Percentiles rank a stretch among this genome's conserved stretches.
phyloP scores from a whole-genome alignment of 2,797 vertebrate species.

The Chrosomus eos region DNA sequence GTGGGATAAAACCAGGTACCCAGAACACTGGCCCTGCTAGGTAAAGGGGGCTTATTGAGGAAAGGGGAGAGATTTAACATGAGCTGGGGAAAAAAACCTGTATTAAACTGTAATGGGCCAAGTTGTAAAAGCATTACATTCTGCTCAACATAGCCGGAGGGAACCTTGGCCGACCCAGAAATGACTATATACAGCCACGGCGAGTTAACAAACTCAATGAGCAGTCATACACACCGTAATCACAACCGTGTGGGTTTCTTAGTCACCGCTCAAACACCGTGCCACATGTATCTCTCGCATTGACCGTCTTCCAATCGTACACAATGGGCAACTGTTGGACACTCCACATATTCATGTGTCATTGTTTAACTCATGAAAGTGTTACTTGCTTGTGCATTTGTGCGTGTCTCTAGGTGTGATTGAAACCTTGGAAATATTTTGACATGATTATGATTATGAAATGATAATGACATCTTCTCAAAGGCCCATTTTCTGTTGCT shows the following conservation, averaged over 20 bases:
- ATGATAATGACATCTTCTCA: not conserved
- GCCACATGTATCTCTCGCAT: slow-evolving; percentile 36
- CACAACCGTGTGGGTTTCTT: slow-evolving; percentile 53
- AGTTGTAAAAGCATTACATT: slow-evolving; percentile 75
- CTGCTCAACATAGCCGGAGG: slow-evolving; percentile 60
- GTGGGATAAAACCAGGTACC: slow-evolving; percentile 57
- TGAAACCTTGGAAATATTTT: not conserved
- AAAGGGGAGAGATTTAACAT: slow-evolving; percentile 73
- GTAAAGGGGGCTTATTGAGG: slow-evolving; percentile 70
- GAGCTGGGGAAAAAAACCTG: slow-evolving; percentile 75
- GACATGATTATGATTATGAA: too few species aligned
- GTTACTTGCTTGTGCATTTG: slow-evolving; percentile 21
- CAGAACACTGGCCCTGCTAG: slow-evolving; percentile 36
- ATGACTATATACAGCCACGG: slow-evolving; percentile 54
- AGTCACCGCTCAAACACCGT: slow-evolving; percentile 41
- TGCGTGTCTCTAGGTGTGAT: slow-evolving; percentile 5
- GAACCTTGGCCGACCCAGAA: slow-evolving; percentile 53
- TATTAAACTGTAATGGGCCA: slow-evolving; percentile 71
- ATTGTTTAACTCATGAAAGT: slow-evolving; percentile 24
- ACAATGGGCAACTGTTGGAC: slow-evolving; percentile 24
- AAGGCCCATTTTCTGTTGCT: not conserved
- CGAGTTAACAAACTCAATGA: slow-evolving; percentile 57
- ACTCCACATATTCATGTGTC: not conserved
- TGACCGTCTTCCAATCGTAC: not conserved
- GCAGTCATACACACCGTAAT: slow-evolving; percentile 55